Conservation (phyloP, 2,888 invertebrate species). For the Hedychridium roseum region DNA sequence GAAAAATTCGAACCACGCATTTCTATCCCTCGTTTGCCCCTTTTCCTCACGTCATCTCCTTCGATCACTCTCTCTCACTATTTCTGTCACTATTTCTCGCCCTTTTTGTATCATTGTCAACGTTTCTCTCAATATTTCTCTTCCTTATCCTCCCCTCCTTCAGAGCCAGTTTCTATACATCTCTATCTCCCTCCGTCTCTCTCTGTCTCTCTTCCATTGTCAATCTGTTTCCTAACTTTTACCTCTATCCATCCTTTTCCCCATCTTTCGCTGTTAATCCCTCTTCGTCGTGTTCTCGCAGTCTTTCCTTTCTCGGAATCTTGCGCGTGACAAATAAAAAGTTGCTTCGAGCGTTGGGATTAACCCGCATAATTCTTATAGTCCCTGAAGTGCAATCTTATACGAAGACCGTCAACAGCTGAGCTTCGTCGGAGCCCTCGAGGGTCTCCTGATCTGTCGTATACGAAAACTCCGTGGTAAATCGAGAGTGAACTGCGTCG, state of each 20-base stretch:
- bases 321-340: slow-evolving; percentile 22
- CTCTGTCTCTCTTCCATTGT: no score
- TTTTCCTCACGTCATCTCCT: no score
- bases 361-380: slow-evolving; percentile 17
- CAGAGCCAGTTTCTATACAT: no score
- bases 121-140: no score
- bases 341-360: slow-evolving; percentile 18
- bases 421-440: neutral
- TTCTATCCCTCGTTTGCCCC: no score
- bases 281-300: neutral
- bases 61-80: no score
- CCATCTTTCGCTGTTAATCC: neutral
- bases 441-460: neutral
- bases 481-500: slow-evolving; percentile 2
- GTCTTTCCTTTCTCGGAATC: slow-evolving; percentile 8
- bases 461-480: slow-evolving; percentile 4
- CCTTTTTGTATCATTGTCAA: no score
- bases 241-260: no score
- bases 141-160: neutral
- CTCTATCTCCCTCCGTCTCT: no score
- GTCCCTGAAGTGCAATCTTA: slow-evolving; percentile 14
- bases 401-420: slow-evolving; percentile 1
- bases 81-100: no score
- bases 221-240: no score
- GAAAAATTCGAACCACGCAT: no score